phyloP scores from a whole-genome alignment of 2,113 vertebrate genomes.

The Osmerus mordax region DNA sequence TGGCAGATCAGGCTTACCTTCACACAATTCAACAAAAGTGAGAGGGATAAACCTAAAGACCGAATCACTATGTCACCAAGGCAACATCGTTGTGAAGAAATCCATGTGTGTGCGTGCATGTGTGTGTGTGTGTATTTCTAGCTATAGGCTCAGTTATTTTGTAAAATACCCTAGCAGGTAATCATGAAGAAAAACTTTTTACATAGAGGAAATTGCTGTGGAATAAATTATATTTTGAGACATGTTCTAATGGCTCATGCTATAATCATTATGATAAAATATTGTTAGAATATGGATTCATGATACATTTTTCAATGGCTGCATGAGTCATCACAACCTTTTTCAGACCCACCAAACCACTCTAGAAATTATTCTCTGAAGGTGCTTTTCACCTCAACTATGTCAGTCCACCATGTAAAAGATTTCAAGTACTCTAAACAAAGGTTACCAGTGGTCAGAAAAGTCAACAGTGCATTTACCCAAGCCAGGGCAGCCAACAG shows the following conservation, averaged over 20 bases:
- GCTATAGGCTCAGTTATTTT: not conserved
- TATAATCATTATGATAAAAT: no score
- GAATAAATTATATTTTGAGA: no score
- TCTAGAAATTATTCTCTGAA: slow-evolving; percentile 27
- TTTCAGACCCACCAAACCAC: slow-evolving; percentile 25
- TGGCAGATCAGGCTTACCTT: slow-evolving; percentile 31
- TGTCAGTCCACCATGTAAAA: slow-evolving; percentile 30
- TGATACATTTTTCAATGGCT: slow-evolving; percentile 17
- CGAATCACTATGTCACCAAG: slow-evolving; percentile 49
- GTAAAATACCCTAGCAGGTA: no score
- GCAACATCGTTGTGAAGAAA: slow-evolving; percentile 44
- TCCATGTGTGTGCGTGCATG: slow-evolving; percentile 27
- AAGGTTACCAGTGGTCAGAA: slow-evolving; percentile 48
- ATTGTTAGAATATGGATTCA: not conserved
- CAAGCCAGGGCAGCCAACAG: slow-evolving; percentile 26
- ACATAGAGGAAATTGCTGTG: no score
- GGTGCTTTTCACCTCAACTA: slow-evolving; percentile 9
- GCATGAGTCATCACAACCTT: slow-evolving; percentile 36
- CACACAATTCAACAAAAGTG: slow-evolving; percentile 46
- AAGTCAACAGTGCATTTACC: slow-evolving; percentile 44
- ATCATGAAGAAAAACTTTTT: no score
- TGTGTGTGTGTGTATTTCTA: not conserved
- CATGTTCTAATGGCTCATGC: no score
- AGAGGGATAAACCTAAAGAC: slow-evolving; percentile 36
- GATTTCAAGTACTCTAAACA: slow-evolving; percentile 65